Evolutionary conservation across 2,113 vertebrate genomes (phyloP).

Genomic region (Hypocryptadius cinnamomeus): DNA sequence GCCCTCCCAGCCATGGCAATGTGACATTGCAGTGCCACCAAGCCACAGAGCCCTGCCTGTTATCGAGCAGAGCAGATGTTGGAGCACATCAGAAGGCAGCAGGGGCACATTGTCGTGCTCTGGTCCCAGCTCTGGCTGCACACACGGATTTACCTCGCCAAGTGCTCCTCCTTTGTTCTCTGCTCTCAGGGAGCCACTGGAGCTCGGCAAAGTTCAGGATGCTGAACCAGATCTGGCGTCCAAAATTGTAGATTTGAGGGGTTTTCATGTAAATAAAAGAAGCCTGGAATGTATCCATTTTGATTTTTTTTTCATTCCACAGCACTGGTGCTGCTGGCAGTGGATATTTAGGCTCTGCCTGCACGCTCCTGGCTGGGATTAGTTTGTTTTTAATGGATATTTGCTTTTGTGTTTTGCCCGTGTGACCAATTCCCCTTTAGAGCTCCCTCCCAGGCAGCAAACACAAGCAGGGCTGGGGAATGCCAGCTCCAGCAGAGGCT

Average conservation of each 20-base stretch:
- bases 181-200: neutral
- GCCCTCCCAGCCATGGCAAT: neutral
- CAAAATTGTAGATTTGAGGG: neutral
- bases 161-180: neutral
- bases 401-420: neutral
- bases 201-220: neutral
- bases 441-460: neutral
- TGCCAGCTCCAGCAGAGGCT: neutral
- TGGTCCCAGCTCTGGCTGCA: neutral
- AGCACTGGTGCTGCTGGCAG: neutral
- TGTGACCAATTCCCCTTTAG: neutral
- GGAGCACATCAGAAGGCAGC: neutral
- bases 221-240: neutral
- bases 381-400: neutral
- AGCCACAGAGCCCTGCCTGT: neutral
- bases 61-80: neutral
- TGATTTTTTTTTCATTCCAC: neutral
- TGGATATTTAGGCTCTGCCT: neutral
- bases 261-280: neutral
- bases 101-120: neutral
- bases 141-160: rapidly evolving
- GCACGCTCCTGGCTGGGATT: neutral
- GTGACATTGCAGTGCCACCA: neutral
- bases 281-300: neutral
- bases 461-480: neutral